phyloP scores from a whole-genome alignment of 2,113 vertebrate genomes.

The Pterocles gutturalis region DNA sequence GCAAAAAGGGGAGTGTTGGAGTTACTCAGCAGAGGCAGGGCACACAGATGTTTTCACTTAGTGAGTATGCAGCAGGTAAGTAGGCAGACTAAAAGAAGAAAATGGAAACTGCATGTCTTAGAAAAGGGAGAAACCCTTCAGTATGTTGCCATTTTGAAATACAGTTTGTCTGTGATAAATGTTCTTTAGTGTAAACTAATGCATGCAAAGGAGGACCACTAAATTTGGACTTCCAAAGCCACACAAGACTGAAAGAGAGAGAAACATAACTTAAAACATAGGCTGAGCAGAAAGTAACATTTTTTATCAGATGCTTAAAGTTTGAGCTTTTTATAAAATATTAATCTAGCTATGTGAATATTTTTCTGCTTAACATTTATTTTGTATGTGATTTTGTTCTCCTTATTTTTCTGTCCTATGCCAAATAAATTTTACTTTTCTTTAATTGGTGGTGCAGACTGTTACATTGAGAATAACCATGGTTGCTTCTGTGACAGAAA shows the following conservation, averaged over 20 bases:
- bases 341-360: constrained; percentile 33
- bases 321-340: constrained; percentile 53
- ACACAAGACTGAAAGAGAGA: not conserved
- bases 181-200: not conserved
- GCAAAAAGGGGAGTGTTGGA: not conserved
- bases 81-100: not conserved
- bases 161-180: not conserved
- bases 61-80: not conserved
- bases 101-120: not conserved
- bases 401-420: constrained; percentile 44
- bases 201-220: not conserved
- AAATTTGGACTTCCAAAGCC: not conserved
- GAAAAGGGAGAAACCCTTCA: not conserved
- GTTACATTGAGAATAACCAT: not conserved
- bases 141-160: not conserved
- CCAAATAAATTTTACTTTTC: constrained; percentile 70
- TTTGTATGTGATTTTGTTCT: constrained; percentile 51
- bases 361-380: constrained; percentile 46
- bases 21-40: not conserved
- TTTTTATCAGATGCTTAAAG: constrained; percentile 28
- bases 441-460: constrained; percentile 32
- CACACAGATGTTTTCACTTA: not conserved
- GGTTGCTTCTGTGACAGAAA: not conserved
- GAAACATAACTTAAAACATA: not conserved
- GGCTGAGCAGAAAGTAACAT: constrained; percentile 10